phyloP scores from a whole-genome alignment of 2,888 invertebrate species.

The Boloria euphrosyne region DNA sequence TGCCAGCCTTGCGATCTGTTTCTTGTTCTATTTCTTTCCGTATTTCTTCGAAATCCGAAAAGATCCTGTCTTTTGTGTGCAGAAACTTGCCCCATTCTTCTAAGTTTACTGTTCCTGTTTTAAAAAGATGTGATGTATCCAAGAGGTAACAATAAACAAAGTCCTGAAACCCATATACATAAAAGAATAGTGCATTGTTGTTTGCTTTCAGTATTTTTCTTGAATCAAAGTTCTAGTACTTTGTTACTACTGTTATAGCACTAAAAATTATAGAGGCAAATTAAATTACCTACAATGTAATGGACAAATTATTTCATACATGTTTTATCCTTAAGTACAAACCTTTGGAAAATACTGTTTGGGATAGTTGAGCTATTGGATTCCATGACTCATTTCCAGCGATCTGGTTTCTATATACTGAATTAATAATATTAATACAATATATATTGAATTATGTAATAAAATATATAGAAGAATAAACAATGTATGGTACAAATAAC shows the following conservation, averaged over 20 bases:
- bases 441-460: background rate
- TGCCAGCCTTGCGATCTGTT: conserved; percentile 96
- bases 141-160: background rate
- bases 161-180: too few species aligned
- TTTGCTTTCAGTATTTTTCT: background rate
- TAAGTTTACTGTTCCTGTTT: conserved; percentile 88
- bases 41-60: conserved; percentile 94
- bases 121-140: background rate
- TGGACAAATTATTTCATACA: conserved; percentile 34
- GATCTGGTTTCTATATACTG: conserved; percentile 61
- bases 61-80: conserved; percentile 94
- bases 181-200: too few species aligned
- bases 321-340: conserved; percentile 54
- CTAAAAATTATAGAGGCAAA: background rate
- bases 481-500: background rate
- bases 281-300: conserved; percentile 28
- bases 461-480: background rate
- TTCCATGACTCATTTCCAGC: conserved; percentile 61
- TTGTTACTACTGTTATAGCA: background rate
- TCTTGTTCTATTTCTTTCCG: conserved; percentile 96
- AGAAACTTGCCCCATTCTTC: conserved; percentile 98
- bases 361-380: conserved; percentile 63
- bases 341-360: conserved; percentile 63
- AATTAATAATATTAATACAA: conserved; percentile 40
- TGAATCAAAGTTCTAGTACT: background rate